phyloP scores from a whole-genome alignment of 2,113 vertebrate genomes.

The Ciconia boyciana region DNA sequence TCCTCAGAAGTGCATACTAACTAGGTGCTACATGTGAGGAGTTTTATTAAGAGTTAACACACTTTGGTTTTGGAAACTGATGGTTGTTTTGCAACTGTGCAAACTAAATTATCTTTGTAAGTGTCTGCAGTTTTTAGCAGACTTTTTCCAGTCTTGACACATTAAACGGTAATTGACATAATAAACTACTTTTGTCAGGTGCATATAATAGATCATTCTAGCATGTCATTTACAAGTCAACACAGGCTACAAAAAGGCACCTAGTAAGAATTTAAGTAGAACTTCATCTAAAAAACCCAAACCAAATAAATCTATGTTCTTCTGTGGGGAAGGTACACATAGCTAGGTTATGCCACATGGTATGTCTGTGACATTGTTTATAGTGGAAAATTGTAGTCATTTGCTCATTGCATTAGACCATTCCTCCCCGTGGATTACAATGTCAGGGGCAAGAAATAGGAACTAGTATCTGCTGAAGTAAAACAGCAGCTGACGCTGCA shows the following conservation, averaged over 20 bases:
- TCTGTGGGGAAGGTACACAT: background rate
- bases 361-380: background rate
- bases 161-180: background rate
- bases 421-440: background rate
- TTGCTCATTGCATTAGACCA: background rate
- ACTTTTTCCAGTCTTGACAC: background rate
- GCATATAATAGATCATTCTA: background rate
- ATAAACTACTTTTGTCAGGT: background rate
- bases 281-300: background rate
- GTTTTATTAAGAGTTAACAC: background rate
- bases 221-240: background rate
- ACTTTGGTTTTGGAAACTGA: background rate
- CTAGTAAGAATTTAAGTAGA: background rate
- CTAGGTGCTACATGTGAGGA: background rate
- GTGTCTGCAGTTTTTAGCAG: background rate
- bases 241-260: background rate
- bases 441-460: fast-evolving
- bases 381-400: background rate
- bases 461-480: background rate
- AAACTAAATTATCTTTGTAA: background rate
- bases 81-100: background rate
- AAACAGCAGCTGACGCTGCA: background rate
- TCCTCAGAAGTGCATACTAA: background rate
- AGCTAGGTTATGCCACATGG: background rate
- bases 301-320: background rate